Evolutionary conservation across 2,797 vertebrate species (phyloP), one percentile per base, ranked within the genome.

Genomic region (Glossophaga mutica): DNA sequence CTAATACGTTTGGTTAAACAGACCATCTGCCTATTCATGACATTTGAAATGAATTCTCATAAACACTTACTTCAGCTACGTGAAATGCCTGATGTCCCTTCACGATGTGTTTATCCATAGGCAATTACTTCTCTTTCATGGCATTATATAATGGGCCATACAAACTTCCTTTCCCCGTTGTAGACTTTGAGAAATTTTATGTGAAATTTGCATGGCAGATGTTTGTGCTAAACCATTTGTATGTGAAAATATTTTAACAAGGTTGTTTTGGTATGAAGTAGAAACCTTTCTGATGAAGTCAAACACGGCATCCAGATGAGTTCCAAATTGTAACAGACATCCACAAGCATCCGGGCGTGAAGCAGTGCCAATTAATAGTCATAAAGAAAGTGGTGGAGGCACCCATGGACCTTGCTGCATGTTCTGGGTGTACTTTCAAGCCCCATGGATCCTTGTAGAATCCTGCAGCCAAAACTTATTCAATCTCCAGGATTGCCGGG

Each of bases 1-100:
- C 71, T 96, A 98, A 97, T 97, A 97, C 97, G 98, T 97, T 97
- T 98, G 97, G 95, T 98, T 98, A 98, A 97, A 97, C 90, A 98
- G 93, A 97, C 98, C 98, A 98, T 98, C 98, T 98, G 98, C 97
- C 97, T 98, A 46, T 97, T 98, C 0, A 0, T 96, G 98, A 96
- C 95, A 91, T 9, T 9, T 93, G 97, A 95, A 96, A 67, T 96
- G 98, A 97, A 97, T 97, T 97, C 97, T 97, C 97, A 92, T 95
- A 97, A 81, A 96, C 95, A 94, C 91, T 96, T 93, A 91, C 96
- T 97, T 98, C 92, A 97, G 85, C 97, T 96, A 67, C 89, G 55
- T 34, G 88, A 97, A 97, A 96, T 95, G 92, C 96, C 96, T 95
- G 96, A 92, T 98, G 95, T 96, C 97, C 42, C 96, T 96, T 92